Conservation (phyloP, 1,140 invertebrate species). For the Holotrichia oblita region DNA sequence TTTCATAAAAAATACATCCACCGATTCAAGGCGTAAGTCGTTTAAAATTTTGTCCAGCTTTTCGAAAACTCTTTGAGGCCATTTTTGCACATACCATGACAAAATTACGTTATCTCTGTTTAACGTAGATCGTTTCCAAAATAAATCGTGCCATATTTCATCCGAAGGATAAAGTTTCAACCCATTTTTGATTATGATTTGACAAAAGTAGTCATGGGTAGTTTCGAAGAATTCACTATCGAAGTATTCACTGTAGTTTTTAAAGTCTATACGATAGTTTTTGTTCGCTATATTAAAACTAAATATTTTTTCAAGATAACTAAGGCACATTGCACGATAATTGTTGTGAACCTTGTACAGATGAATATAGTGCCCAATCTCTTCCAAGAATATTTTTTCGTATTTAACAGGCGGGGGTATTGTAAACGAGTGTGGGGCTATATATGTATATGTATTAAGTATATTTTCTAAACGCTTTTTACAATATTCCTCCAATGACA, state of each 20-base stretch:
- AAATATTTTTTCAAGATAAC: not conserved
- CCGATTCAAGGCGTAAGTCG: not conserved
- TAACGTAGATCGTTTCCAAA: not conserved
- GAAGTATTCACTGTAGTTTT: not conserved
- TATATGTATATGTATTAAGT: not conserved
- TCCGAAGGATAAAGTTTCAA: not conserved
- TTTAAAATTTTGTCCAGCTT: not conserved
- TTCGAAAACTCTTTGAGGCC: not conserved
- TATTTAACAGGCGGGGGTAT: not conserved
- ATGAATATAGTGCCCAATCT: not conserved
- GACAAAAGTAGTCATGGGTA: not conserved
- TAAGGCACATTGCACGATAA: not conserved
- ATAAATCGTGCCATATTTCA: slow-evolving; percentile 12
- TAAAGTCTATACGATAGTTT: not conserved
- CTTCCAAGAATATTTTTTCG: not conserved
- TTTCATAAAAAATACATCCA: not conserved
- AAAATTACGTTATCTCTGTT: not conserved
- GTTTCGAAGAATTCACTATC: not conserved
- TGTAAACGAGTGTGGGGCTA: not conserved
- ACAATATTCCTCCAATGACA: not conserved
- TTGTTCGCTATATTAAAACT: not conserved
- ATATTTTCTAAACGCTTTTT: not conserved
- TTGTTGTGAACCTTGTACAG: not conserved
- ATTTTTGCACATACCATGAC: not conserved
- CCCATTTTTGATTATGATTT: not conserved